Conservation (phyloP, 2,113 vertebrate genomes). For the Megaceryle maxima region DNA sequence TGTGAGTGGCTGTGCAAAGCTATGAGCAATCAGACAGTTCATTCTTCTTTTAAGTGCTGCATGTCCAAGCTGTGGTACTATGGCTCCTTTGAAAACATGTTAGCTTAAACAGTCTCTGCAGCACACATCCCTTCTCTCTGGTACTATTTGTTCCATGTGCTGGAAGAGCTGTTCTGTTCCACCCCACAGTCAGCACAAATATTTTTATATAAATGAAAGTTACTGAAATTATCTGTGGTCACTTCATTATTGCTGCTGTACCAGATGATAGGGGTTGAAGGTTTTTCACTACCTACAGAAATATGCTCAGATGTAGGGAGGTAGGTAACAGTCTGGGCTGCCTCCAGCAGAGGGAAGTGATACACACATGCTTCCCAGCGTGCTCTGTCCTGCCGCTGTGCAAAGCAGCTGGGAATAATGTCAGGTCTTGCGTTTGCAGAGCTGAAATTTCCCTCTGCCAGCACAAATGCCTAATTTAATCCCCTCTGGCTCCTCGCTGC, state of each 20-base stretch:
- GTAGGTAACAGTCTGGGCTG: constrained; percentile 52
- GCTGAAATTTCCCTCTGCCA: not conserved
- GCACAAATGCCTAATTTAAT: not conserved
- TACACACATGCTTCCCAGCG: not conserved
- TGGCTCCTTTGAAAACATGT: not conserved
- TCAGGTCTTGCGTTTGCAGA: not conserved
- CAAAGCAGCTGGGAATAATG: not conserved
- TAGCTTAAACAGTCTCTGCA: constrained; percentile 27
- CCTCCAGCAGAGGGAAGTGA: constrained; percentile 66
- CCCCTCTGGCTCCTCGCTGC: accelerated
- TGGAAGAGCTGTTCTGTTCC: not conserved
- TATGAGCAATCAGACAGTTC: constrained; percentile 1
- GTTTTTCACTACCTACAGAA: not conserved
- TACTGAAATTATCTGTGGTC: not conserved
- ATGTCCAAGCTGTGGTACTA: not conserved
- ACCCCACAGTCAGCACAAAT: not conserved
- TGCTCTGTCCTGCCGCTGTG: not conserved
- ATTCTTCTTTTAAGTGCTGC: constrained; percentile 28
- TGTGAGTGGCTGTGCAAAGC: not conserved
- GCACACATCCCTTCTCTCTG: not conserved
- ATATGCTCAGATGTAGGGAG: not conserved
- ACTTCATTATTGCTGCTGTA: not conserved
- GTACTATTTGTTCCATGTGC: accelerated
- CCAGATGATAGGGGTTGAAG: not conserved
- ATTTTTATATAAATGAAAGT: constrained; percentile 10